These are phyloP conservation scores for Leucoraja ocellata DNA, from an alignment of 2,797 vertebrate species.

Conservation along the genomic window DNA sequence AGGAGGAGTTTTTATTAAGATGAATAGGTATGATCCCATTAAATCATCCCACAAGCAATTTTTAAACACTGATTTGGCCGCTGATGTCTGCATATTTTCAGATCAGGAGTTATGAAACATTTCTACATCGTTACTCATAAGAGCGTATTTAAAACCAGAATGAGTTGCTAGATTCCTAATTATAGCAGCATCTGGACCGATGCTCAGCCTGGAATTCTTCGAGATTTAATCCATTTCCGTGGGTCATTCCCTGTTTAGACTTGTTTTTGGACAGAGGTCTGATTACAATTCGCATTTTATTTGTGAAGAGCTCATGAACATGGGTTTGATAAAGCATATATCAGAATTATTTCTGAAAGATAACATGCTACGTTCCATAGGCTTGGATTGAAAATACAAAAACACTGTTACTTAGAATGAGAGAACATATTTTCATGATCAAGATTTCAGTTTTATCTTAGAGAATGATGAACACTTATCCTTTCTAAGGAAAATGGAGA, in stretches of 20 bases:
- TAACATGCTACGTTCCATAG: not conserved
- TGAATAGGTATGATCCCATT: not conserved
- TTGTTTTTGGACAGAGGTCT: not conserved
- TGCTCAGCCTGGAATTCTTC: not conserved
- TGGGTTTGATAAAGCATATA: not conserved
- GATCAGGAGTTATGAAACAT: not conserved
- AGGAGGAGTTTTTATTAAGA: not conserved
- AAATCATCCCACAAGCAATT: not conserved
- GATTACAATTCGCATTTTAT: not conserved
- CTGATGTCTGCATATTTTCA: not conserved
- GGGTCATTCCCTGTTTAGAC: not conserved
- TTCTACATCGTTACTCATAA: not conserved
- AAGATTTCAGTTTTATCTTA: constrained; percentile 24
- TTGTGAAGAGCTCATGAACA: not conserved
- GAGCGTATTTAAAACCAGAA: not conserved
- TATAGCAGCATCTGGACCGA: not conserved
- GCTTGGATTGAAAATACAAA: not conserved
- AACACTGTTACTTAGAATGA: not conserved
- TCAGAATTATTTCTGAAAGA: constrained; percentile 13
- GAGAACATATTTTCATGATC: not conserved
- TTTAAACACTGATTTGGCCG: not conserved
- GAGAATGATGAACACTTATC: not conserved
- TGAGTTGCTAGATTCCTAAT: not conserved
- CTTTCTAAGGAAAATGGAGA: not conserved
- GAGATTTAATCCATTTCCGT: not conserved